Evolutionary conservation across 1,140 invertebrate species (phyloP).

Genomic region (Ladona fulva): DNA sequence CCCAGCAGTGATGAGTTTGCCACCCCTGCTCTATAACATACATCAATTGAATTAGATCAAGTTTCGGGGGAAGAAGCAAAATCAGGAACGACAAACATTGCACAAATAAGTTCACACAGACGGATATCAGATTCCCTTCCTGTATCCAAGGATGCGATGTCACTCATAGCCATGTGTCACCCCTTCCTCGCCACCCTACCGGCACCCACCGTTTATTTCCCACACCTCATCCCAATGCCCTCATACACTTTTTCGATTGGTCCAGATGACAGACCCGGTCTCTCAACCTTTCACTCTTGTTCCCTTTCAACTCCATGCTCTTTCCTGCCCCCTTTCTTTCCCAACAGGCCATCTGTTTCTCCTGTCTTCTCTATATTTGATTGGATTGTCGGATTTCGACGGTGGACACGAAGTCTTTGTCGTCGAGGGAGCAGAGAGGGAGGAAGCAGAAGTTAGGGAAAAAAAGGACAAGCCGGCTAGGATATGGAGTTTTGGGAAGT

Average conservation of each 20-base stretch:
- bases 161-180: too few species aligned
- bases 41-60: too few species aligned
- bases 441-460: neutral
- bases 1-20: too few species aligned
- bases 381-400: slow-evolving; percentile 8
- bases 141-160: too few species aligned
- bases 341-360: neutral
- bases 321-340: neutral
- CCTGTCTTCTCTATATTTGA: slow-evolving; percentile 9
- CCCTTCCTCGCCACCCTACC: too few species aligned
- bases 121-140: too few species aligned
- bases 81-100: too few species aligned
- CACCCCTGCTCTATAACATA: too few species aligned
- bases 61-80: too few species aligned
- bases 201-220: too few species aligned
- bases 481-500: neutral
- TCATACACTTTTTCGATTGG: neutral
- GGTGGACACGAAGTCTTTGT: slow-evolving; percentile 7
- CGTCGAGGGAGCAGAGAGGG: neutral
- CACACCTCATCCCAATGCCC: too few species aligned
- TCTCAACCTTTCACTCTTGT: neutral
- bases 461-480: neutral
- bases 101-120: too few species aligned
- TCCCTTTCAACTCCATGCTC: neutral
- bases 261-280: neutral